Evolutionary conservation across 1,140 invertebrate species (phyloP), one percentile per base, ranked within the genome.

Genomic region (Tetramorium simillimum): DNA sequence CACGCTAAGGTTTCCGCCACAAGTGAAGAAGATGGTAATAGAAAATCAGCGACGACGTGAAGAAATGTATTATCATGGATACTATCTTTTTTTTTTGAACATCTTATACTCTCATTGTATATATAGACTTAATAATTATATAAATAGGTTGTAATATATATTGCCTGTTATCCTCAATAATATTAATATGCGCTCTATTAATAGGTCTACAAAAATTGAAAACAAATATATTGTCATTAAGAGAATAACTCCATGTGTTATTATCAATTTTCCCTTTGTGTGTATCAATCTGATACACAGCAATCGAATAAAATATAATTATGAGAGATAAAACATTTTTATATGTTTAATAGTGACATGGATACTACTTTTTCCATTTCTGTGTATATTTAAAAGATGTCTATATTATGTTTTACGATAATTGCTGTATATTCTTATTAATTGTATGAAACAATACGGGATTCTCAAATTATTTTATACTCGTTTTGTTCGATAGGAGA

Each of bases 121-220:
- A 82, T 82, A 82, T 82, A 82, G 24, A 24, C 53, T 75, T 84
- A 84, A 62, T 84, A 84, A 62, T 84, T 49, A 75, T 84, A 84
- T 62, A 84, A 10, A 84, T 84, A 84, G 88, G 87, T 92, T 95
- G 93, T 95, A 95, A 95, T 84, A 82, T 62, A 75, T 94, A 94
- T 94, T 92, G 88, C 90, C 94, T 94, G 94, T 95, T 95, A 95
- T 94, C 86, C 89, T 94, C 92, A 93, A 92, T 95, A 93, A 89
- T 93, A 92, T 92, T 92, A 92, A 91, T 91, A 92, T 93, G 91
- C 92, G 91, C 87, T 86, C 73, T 91, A 92, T 90, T 89, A 91
- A 92, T 92, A 93, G 86, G 75, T 92, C 90, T 91, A 90, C 65
- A 33, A 91, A 92, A 86, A 82, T 77, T 91, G 70, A 81, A 89